Conservation (phyloP, 1,140 invertebrate species). For the Neuroterus valhalla region DNA sequence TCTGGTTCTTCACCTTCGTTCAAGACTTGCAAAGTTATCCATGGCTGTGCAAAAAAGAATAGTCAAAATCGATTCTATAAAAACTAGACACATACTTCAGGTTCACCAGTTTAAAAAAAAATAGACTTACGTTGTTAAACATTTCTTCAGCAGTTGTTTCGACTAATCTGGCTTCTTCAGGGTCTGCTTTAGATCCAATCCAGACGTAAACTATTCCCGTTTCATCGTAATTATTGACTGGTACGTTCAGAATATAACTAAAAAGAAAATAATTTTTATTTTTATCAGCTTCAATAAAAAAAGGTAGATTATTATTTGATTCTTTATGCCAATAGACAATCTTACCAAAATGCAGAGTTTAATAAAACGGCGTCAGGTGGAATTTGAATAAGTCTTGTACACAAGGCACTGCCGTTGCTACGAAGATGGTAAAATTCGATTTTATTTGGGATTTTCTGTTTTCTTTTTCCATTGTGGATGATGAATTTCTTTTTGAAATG, state of each 20-base stretch:
- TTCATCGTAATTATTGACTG: slow-evolving; percentile 92
- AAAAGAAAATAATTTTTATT: slow-evolving; percentile 74
- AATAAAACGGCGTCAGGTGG: slow-evolving; percentile 85
- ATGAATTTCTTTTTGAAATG: slow-evolving; percentile 98
- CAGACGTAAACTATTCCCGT: slow-evolving; percentile 98
- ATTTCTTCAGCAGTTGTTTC: slow-evolving; percentile 96
- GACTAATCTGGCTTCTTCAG: slow-evolving; percentile 90
- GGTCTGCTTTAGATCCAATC: slow-evolving; percentile 93
- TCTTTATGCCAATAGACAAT: background rate
- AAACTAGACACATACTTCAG: background rate
- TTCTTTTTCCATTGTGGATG: slow-evolving; percentile 93
- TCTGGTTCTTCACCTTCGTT: slow-evolving; percentile 98
- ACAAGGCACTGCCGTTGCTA: slow-evolving; percentile 95
- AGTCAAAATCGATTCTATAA: background rate
- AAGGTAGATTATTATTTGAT: slow-evolving; percentile 31
- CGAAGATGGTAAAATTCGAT: slow-evolving; percentile 97
- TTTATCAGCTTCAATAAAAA: slow-evolving; percentile 22
- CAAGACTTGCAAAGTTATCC: slow-evolving; percentile 85
- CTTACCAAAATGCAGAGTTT: slow-evolving; percentile 90
- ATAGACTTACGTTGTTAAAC: slow-evolving; percentile 85
- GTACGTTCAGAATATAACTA: slow-evolving; percentile 97
- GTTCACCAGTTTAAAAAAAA: slow-evolving; percentile 10
- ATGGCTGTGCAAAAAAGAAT: slow-evolving; percentile 39
- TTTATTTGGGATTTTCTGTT: slow-evolving; percentile 77
- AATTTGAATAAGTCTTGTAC: slow-evolving; percentile 95